phyloP scores from a whole-genome alignment of 1,140 invertebrate species.

The Eriocheir sinensis region DNA sequence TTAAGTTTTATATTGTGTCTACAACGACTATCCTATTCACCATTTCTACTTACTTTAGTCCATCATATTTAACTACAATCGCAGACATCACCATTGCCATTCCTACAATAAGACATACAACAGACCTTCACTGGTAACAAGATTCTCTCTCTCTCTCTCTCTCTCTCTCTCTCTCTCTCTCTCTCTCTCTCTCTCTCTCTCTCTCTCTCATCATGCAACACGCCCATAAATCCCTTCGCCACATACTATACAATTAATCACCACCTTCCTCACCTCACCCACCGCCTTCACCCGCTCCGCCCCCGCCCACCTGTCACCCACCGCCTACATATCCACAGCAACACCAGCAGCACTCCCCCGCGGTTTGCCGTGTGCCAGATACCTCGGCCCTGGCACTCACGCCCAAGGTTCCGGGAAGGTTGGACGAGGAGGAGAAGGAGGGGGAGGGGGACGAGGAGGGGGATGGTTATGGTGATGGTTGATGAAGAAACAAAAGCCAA shows the following conservation, averaged over 20 bases:
- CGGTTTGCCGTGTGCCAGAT: neutral
- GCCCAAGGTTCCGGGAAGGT: neutral
- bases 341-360: neutral
- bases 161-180: neutral
- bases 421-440: conserved; percentile 3
- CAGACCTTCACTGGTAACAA: too few species aligned
- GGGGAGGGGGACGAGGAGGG: neutral
- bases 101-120: too few species aligned
- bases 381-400: neutral
- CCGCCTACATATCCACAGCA: too few species aligned
- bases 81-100: too few species aligned
- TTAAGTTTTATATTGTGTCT: too few species aligned
- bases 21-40: too few species aligned
- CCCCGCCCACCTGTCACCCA: neutral
- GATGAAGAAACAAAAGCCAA: neutral
- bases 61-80: too few species aligned
- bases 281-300: neutral
- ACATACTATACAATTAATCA: neutral
- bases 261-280: neutral
- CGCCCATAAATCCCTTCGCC: neutral
- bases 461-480: too few species aligned
- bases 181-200: conserved; percentile 7
- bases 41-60: too few species aligned
- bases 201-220: neutral
- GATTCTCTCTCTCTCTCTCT: too few species aligned